A percentile compares a stretch with the other conserved stretches of the same genome.
Evolutionary conservation across 2,888 invertebrate genomes (phyloP).

Genomic region (Seladonia tumulorum): DNA sequence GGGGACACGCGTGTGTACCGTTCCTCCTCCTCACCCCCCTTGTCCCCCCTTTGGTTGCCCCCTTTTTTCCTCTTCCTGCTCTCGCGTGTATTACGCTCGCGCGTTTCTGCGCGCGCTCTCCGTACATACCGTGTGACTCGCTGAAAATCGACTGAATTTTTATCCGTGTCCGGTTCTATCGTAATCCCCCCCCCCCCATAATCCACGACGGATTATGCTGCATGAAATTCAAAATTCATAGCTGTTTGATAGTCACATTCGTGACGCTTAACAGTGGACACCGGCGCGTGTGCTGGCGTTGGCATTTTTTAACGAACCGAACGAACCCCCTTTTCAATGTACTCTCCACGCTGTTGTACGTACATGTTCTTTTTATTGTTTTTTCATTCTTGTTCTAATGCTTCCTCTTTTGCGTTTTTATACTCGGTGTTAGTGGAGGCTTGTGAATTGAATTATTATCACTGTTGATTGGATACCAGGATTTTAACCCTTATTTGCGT

Average conservation of each 20-base stretch:
- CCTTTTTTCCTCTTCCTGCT: slow-evolving; percentile 35
- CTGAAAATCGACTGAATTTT: background rate
- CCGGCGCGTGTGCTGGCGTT: rapidly evolving
- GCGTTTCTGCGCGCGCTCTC: background rate
- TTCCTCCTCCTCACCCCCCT: background rate
- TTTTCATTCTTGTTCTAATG: no score
- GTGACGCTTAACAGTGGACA: background rate
- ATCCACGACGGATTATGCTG: background rate
- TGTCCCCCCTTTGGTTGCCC: slow-evolving; percentile 14
- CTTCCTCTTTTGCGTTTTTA: no score
- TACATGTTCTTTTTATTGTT: no score
- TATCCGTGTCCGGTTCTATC: background rate
- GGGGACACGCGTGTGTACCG: slow-evolving; percentile 54
- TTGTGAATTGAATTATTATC: no score
- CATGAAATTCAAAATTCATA: background rate
- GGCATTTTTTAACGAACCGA: background rate
- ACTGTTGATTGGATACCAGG: no score
- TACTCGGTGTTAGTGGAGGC: no score
- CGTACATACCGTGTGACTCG: slow-evolving; percentile 29
- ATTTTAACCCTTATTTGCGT: no score
- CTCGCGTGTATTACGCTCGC: slow-evolving; percentile 42
- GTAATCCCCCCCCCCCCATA: background rate
- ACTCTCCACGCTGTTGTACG: no score
- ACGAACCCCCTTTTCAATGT: background rate
- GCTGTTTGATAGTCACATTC: background rate